A percentile compares a stretch with the other conserved stretches of the same genome.
Conservation (phyloP, 2,888 invertebrate genomes). For the Carpatolechia fugitivella region DNA sequence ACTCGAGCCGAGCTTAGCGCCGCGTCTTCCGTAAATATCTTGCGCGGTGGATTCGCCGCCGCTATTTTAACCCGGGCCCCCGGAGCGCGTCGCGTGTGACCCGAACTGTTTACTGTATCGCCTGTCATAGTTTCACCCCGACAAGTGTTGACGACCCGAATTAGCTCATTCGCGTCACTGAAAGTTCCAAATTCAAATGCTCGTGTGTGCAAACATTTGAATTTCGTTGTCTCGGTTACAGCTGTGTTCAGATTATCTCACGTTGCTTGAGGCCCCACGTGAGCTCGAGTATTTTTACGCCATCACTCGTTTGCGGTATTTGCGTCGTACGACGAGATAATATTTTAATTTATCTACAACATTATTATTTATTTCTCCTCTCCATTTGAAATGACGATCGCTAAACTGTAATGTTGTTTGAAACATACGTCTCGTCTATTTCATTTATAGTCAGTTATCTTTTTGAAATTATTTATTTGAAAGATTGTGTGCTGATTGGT, state of each 20-base stretch:
- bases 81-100: slow-evolving; percentile 4
- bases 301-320: neutral
- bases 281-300: neutral
- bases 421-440: neutral
- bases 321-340: neutral
- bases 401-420: neutral
- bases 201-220: neutral
- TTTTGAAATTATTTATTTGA: no score
- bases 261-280: neutral
- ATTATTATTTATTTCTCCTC: neutral
- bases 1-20: slow-evolving; percentile 7
- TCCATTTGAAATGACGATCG: neutral
- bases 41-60: neutral
- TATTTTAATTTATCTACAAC: neutral
- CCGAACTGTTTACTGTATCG: neutral
- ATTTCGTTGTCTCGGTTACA: slow-evolving; percentile 3
- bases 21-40: slow-evolving; percentile 16
- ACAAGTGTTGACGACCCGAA: slow-evolving; percentile 13
- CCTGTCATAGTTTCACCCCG: neutral
- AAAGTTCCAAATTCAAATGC: neutral
- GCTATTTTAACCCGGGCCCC: slow-evolving; percentile 3
- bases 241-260: neutral
- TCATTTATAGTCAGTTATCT: neutral
- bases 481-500: no score
- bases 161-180: slow-evolving; percentile 10